Evolutionary conservation across 2,888 invertebrate genomes (phyloP).

Genomic region (Plagodis dolabraria): DNA sequence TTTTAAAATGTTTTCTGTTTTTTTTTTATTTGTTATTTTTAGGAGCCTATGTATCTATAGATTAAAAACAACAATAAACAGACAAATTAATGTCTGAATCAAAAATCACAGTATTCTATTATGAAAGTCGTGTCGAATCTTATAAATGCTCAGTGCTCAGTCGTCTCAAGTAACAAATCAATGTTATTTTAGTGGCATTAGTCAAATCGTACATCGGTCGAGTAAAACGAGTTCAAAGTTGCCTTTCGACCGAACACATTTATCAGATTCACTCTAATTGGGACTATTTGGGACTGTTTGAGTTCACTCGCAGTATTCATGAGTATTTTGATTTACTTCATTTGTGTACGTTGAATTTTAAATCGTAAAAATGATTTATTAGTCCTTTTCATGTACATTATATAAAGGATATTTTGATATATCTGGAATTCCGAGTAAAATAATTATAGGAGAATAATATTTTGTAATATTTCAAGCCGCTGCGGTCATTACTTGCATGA

Average conservation of each 20-base stretch:
- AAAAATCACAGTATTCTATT: not conserved
- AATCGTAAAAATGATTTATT: constrained; percentile 13
- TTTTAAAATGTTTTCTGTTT: too few species aligned
- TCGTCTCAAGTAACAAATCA: constrained; percentile 62
- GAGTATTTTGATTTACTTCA: constrained; percentile 35
- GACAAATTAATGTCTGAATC: too few species aligned
- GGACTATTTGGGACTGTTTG: constrained; percentile 54
- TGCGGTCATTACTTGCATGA: too few species aligned
- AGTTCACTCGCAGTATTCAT: constrained; percentile 39
- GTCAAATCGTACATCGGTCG: constrained; percentile 65
- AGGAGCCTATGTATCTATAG: too few species aligned
- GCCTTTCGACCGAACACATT: constrained; percentile 54
- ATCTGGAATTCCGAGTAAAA: too few species aligned
- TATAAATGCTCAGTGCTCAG: constrained; percentile 30
- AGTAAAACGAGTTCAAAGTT: constrained; percentile 65
- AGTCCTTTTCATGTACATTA: not conserved
- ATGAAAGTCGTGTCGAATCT: constrained; percentile 40
- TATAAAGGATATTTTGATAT: too few species aligned
- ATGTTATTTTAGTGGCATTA: constrained; percentile 75
- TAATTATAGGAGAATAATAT: too few species aligned
- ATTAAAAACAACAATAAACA: too few species aligned
- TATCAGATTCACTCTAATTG: constrained; percentile 62
- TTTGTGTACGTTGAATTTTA: constrained; percentile 16
- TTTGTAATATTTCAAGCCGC: too few species aligned
- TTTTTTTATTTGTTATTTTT: too few species aligned